These are phyloP conservation scores for Hymenochirus boettgeri DNA, from an alignment of 2,113 vertebrate genomes.

Conservation along the genomic window DNA sequence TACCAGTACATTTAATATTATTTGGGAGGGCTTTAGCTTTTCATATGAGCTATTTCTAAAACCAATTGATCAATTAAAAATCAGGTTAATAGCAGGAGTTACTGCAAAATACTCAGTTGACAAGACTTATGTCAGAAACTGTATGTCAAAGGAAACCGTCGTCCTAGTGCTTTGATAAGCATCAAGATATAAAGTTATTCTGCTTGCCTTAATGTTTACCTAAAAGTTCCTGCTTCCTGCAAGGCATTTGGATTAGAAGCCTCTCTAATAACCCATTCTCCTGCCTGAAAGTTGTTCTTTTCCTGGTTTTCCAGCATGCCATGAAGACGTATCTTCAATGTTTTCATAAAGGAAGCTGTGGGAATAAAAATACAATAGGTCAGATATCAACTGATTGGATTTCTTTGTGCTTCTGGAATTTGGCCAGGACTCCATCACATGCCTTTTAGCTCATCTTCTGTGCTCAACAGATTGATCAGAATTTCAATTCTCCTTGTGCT, in stretches of 20 bases:
- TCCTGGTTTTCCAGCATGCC: constrained; percentile 69
- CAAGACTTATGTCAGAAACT: too few relatives aligned
- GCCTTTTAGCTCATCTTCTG: constrained; percentile 63
- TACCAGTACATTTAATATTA: too few relatives aligned
- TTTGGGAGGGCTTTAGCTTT: too few relatives aligned
- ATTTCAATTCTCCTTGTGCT: constrained; percentile 74
- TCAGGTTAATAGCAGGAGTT: too few relatives aligned
- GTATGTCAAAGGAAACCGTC: too few relatives aligned
- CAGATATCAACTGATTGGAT: too few relatives aligned
- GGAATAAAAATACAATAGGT: constrained; percentile 14
- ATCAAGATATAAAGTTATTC: too few relatives aligned
- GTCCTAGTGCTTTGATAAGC: too few relatives aligned
- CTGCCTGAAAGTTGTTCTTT: constrained; percentile 48
- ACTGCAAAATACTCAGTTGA: too few relatives aligned
- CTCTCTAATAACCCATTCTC: constrained; percentile 80
- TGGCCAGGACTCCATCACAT: neutral
- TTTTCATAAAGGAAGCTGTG: constrained; percentile 74
- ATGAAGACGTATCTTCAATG: constrained; percentile 68
- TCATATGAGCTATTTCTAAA: too few relatives aligned
- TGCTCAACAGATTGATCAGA: constrained; percentile 72
- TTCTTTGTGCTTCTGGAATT: too few relatives aligned
- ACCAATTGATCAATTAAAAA: too few relatives aligned
- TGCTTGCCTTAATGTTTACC: constrained; percentile 56
- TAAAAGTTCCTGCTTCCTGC: constrained; percentile 95
- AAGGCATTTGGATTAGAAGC: constrained; percentile 82